Conservation (phyloP, 2,888 invertebrate species). For the Ptychoptera contaminata region DNA sequence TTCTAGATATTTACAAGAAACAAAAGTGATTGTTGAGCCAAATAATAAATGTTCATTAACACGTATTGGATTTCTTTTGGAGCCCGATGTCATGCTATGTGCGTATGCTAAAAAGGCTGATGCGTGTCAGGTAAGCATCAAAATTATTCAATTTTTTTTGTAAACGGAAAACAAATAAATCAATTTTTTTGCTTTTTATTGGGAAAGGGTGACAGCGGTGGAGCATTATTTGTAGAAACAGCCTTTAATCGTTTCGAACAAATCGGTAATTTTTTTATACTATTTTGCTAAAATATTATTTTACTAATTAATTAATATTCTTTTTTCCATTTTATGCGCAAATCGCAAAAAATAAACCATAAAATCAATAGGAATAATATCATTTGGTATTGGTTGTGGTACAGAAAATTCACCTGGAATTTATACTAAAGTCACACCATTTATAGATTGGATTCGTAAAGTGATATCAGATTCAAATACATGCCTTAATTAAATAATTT, state of each 20-base stretch:
- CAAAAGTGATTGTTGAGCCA: slow-evolving; percentile 27
- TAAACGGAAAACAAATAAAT: neutral
- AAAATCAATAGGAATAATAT: slow-evolving; percentile 3
- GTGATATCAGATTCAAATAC: too few species aligned
- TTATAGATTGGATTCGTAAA: slow-evolving; percentile 3
- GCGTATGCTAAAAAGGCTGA: slow-evolving; percentile 43
- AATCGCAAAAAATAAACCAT: too few species aligned
- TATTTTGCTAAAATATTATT: too few species aligned
- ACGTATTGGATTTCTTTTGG: slow-evolving; percentile 15
- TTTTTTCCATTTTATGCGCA: too few species aligned
- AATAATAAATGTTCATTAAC: slow-evolving; percentile 27
- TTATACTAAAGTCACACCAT: slow-evolving; percentile 4
- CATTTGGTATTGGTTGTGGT: slow-evolving; percentile 9
- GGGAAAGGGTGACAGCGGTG: slow-evolving; percentile 8
- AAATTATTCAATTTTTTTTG: neutral
- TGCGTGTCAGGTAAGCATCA: slow-evolving; percentile 42
- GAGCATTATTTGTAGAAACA: neutral
- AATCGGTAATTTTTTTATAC: too few species aligned
- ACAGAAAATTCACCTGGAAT: slow-evolving; percentile 2
- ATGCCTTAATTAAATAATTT: too few species aligned
- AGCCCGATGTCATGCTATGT: slow-evolving; percentile 42
- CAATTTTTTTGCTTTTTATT: neutral
- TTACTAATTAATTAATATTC: too few species aligned
- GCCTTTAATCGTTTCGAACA: too few species aligned
- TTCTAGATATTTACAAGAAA: slow-evolving; percentile 34